Evolutionary conservation across 2,888 invertebrate genomes (phyloP).

Genomic region (Polydrusus cervinus): DNA sequence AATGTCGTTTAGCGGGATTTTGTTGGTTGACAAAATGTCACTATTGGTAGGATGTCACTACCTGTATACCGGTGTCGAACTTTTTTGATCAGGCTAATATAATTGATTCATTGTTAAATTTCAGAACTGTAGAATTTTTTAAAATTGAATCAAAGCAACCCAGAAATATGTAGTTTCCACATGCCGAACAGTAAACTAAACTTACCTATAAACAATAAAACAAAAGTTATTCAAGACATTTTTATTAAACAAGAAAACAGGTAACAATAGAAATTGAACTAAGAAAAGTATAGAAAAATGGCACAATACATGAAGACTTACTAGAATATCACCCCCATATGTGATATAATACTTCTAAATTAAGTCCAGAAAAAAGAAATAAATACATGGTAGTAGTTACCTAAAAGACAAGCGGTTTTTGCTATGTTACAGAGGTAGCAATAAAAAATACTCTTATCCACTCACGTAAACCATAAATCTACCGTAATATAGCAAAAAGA

Average conservation of each 20-base stretch:
- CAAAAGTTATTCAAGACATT: background rate
- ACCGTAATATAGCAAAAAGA: conserved; percentile 4
- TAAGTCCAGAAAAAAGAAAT: conserved; percentile 14
- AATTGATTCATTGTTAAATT: too few relatives aligned
- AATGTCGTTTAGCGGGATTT: too few relatives aligned
- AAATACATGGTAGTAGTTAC: conserved; percentile 1
- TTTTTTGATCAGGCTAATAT: too few relatives aligned
- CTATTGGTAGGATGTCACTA: too few relatives aligned
- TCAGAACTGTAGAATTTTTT: too few relatives aligned
- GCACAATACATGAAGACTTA: conserved; percentile 2
- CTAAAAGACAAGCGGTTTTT: background rate
- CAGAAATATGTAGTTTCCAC: too few relatives aligned
- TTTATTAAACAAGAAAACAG: conserved; percentile 17
- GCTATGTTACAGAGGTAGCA: conserved; percentile 7
- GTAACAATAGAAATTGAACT: conserved; percentile 5
- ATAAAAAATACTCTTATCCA: too few relatives aligned
- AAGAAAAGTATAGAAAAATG: conserved; percentile 3
- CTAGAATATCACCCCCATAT: conserved; percentile 17
- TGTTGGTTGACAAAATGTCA: too few relatives aligned
- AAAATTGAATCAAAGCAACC: too few relatives aligned
- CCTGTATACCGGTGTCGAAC: too few relatives aligned
- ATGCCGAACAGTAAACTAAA: too few relatives aligned
- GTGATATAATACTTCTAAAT: conserved; percentile 4
- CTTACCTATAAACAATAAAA: too few relatives aligned
- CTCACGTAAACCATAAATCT: background rate